A percentile compares a stretch with the other conserved stretches of the same genome.
phyloP scores from a whole-genome alignment of 2,113 vertebrate species.

The Oenanthe melanoleuca region DNA sequence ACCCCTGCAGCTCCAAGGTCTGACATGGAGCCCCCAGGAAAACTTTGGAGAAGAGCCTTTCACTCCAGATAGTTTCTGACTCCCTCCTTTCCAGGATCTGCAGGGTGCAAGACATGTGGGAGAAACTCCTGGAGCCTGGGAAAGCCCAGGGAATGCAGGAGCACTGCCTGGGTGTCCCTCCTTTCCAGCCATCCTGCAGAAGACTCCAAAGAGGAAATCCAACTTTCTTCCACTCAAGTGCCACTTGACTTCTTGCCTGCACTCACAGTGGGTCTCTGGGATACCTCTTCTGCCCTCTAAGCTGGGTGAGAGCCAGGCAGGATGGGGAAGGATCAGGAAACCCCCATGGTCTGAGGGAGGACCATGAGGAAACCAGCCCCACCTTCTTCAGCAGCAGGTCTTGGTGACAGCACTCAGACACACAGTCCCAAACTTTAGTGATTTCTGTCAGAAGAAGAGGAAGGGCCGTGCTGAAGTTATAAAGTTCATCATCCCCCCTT shows the following conservation, averaged over 20 bases:
- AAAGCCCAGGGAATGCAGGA: background rate
- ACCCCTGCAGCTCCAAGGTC: background rate
- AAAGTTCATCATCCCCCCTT: background rate
- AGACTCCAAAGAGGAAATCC: background rate
- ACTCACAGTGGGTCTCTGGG: background rate
- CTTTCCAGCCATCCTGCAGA: background rate
- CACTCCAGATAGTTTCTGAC: background rate
- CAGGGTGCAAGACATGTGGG: background rate
- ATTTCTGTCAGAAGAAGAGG: background rate
- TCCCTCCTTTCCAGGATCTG: background rate
- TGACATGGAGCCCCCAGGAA: background rate
- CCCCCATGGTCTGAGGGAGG: background rate
- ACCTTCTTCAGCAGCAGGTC: background rate
- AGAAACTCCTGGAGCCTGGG: background rate
- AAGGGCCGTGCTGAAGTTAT: background rate
- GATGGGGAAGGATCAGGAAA: background rate
- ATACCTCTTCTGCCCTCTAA: background rate
- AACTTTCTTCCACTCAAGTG: accelerated
- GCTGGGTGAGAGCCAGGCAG: background rate
- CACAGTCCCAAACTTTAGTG: background rate
- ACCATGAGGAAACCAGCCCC: background rate
- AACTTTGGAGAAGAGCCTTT: background rate
- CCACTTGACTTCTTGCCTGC: background rate
- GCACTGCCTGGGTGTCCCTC: background rate
- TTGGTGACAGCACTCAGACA: background rate